Base-by-base conservation (phyloP, 1,140 invertebrate species). In the Wasmannia auropunctata region DNA sequence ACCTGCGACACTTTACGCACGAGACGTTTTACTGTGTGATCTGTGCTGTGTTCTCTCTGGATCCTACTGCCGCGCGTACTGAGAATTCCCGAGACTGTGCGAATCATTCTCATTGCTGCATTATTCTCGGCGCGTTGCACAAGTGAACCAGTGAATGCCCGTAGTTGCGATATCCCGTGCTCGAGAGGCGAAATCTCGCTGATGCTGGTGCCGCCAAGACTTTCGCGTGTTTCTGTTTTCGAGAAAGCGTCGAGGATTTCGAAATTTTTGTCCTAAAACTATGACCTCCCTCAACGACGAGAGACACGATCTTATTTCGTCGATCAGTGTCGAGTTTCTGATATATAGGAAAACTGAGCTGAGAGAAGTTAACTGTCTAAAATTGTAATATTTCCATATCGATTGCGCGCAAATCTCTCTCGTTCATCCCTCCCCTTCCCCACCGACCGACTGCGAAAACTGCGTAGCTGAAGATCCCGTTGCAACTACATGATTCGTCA, bases 21-120 rank as follows among this genome's bases (percentile, higher is more conserved):
- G 51, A 62, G 56, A 54, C 37, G 56, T 65, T 88, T 69, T 62
- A 60, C 69, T 56, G 74, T 88, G 88, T 86, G 63, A 81, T 63
- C 49, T 87, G 89, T 79, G 84, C 22, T 58, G 80, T 88, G 72
- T 84, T 85, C 40, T 85, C 40, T 80, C 46, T 54, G 67, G 46
- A 69, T 7, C 19, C 19, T 10, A 0, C 14, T 51, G 70, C 40
- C 14, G 10, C 56, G 43, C 43, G 43, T n/a, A n/a, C 31, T 43
- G 28, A 51, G 43, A 70, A 34, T 56, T 70, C 11, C 49, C 3
- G n/a, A 28, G 31, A 40, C n/a, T 34, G 43, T 54, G 46, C 46
- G 49, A n/a, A 34, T 34, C 2, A 31, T 54, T 49, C 63, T 46
- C 22, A 14, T 25, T 67, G 37, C 63, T 8, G 63, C 37, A 40